A percentile compares a stretch with the other conserved stretches of the same genome.
Evolutionary conservation across 2,113 vertebrate genomes (phyloP).

Genomic region (Hoplias malabaricus): DNA sequence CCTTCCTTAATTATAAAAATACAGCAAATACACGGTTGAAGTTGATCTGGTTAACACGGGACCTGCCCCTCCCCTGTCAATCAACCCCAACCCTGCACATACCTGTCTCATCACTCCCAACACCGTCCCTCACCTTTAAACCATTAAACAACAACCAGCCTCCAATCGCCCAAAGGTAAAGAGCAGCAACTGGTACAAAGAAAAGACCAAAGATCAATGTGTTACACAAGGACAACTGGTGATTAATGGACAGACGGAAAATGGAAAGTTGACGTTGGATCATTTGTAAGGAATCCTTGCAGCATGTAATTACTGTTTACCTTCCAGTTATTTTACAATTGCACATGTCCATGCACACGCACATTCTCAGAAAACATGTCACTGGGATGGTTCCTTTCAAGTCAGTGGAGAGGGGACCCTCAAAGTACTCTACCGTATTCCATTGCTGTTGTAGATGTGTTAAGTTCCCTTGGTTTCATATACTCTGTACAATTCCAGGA

Average conservation of each 20-base stretch:
- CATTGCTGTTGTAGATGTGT: no score
- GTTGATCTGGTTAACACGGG: background rate
- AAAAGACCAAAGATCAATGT: background rate
- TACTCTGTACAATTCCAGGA: no score
- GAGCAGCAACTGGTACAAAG: background rate
- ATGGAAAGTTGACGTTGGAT: background rate
- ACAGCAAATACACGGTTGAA: no score
- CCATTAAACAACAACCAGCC: background rate
- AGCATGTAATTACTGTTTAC: background rate
- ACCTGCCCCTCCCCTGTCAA: background rate
- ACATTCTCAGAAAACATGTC: no score
- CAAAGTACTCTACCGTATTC: no score
- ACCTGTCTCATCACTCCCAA: slow-evolving; percentile 6
- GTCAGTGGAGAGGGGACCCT: no score
- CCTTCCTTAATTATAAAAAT: no score
- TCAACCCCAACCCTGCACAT: slow-evolving; percentile 4
- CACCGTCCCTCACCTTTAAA: slow-evolving; percentile 27
- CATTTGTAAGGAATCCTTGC: background rate
- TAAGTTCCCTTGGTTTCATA: no score
- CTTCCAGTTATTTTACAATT: no score
- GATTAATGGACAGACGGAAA: background rate
- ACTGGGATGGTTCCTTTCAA: no score
- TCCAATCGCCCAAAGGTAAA: background rate
- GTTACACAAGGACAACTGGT: background rate
- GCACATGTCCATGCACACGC: no score